These are phyloP conservation scores for Lamprologus speciosus DNA, from an alignment of 2,113 vertebrate species.

Conservation along the genomic window DNA sequence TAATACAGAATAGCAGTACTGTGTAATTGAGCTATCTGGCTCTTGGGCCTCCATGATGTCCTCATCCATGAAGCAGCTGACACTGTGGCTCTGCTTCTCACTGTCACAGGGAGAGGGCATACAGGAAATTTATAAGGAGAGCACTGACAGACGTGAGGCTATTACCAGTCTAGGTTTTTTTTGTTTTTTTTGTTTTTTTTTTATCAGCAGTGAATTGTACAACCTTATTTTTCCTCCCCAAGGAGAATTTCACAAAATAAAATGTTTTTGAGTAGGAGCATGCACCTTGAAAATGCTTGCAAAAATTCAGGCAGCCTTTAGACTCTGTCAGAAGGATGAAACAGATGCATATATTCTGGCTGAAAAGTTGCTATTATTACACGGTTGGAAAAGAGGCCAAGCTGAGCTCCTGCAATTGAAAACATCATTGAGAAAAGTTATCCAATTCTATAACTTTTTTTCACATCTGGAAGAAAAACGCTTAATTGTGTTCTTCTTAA, in stretches of 20 bases:
- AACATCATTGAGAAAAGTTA: constrained; percentile 15
- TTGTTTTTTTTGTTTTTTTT: background rate
- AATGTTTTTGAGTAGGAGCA: background rate
- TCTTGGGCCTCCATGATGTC: constrained; percentile 44
- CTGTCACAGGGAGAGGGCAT: constrained; percentile 25
- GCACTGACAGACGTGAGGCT: constrained; percentile 26
- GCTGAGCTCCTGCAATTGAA: background rate
- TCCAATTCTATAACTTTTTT: constrained; percentile 33
- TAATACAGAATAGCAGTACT: constrained; percentile 27
- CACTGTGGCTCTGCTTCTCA: constrained; percentile 16
- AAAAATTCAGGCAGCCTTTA: background rate
- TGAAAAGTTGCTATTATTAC: background rate
- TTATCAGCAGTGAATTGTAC: background rate
- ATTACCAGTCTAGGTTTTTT: constrained; percentile 14
- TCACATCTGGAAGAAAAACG: constrained; percentile 51
- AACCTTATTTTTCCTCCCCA: background rate
- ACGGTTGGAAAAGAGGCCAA: background rate
- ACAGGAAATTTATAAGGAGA: constrained; percentile 39
- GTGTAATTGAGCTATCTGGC: constrained; percentile 60
- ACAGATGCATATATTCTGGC: background rate
- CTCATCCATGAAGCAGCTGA: constrained; percentile 57
- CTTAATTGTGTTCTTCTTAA: constrained; percentile 52
- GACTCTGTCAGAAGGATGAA: background rate
- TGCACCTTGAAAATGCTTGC: background rate
- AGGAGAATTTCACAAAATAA: background rate